A percentile compares a stretch with the other conserved stretches of the same genome.
Conservation (phyloP, 2,113 vertebrate species). For the Mastomys natalensis region DNA sequence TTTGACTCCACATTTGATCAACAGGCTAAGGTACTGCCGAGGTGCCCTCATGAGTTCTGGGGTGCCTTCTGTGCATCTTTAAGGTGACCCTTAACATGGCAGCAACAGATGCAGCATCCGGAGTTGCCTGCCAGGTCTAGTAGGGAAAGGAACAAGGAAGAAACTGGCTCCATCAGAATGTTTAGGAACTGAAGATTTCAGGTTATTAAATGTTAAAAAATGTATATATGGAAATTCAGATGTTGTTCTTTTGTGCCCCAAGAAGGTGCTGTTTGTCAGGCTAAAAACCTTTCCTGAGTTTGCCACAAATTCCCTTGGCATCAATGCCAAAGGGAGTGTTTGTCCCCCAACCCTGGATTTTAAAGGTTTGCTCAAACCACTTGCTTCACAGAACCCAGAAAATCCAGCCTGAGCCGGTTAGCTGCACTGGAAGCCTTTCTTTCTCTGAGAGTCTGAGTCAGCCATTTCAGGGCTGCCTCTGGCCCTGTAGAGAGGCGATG, state of each 20-base stretch:
- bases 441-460: fast-evolving
- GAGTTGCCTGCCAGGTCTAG: not conserved
- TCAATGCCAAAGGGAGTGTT: constrained; percentile 21
- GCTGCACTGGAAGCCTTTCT: not conserved
- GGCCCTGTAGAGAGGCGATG: not conserved
- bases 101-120: not conserved
- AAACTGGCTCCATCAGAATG: not conserved
- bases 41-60: not conserved
- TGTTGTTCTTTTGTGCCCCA: constrained; percentile 49
- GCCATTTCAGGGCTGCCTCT: not conserved
- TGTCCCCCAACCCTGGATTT: constrained; percentile 55
- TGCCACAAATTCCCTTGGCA: constrained; percentile 47
- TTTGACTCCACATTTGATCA: fast-evolving
- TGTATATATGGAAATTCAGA: constrained; percentile 61
- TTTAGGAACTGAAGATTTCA: constrained; percentile 44
- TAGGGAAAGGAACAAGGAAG: not conserved
- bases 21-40: fast-evolving
- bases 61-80: not conserved
- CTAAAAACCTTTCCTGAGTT: constrained; percentile 66
- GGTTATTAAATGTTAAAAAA: constrained; percentile 49
- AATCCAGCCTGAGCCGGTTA: not conserved
- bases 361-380: constrained; percentile 65
- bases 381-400: constrained; percentile 1
- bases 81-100: not conserved
- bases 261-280: constrained; percentile 73